Evolutionary conservation across 2,113 vertebrate genomes (phyloP), one percentile per base, ranked within the genome.

Genomic region (Hippolais icterina): DNA sequence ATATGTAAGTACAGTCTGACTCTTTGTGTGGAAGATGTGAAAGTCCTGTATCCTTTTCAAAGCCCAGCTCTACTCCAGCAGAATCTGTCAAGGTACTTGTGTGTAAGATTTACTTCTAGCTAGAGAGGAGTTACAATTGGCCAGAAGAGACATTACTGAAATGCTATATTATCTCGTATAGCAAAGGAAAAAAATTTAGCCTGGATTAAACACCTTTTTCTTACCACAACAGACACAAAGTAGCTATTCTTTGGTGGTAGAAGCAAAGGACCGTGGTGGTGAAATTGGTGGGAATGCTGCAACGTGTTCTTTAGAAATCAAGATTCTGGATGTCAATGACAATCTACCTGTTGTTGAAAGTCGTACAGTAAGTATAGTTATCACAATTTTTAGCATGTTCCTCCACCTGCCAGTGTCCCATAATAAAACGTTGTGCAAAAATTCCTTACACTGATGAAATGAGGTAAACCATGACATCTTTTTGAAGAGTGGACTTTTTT

Each of bases 271-370:
- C 18, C 82, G 83, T 41, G 76, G 83, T 89, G 98, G 97, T 78
- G 57, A 79, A 54, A 0, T 7, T 50, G 77, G 33, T 21, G 97
- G 97, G 10, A 97, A 97, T 12, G 81, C 87, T 52, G 93, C 93
- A 31, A 97, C 92, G 3, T 97, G 98, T 57, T 94, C 96, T 75
- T 61, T 98, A 81, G 96, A 98, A 94, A 96, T 98, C 94, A 98
- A 78, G 46, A 96, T 98, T 94, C 76, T 98, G 96, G 98, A 98
- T 93, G 98, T 98, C 61, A 98, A 98, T 88, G 98, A 98, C 94
- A 98, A 98, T 15, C 35, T 98, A 28, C 98, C 98, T 39, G n/a
- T 94, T 17, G 60, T 98, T 47, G 94, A 98, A 96, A 87, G 87
- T 29, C 16, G 2, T 33, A 1, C 35, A 82, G 98, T 98, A 97